Base-by-base conservation (phyloP, 1,140 invertebrate species). In the Callitettix versicolor region DNA sequence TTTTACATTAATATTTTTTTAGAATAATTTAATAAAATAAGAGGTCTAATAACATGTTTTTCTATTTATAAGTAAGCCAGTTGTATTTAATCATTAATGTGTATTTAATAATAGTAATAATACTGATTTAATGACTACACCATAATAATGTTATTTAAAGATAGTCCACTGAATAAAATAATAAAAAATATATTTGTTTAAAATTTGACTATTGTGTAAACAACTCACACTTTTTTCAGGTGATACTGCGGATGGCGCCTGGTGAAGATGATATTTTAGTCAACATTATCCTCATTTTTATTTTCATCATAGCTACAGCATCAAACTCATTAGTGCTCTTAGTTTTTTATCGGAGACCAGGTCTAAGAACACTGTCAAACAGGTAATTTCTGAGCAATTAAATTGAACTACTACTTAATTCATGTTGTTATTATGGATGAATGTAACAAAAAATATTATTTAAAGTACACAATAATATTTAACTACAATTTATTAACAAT, bases 311-410 rank as follows among this genome's bases (percentile, higher is more conserved):
- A 30, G 69, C 69, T 14, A 64, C 71, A 7, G 65, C 72, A 11
- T 73, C 74, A 58, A 80, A 80, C 64, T 63, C 69, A 5, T 65
- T 79, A 34, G 72, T 81, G 11, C 68, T 81, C 40, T 62, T 81
- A 30, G 75, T 80, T 11, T 81, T 81, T 65, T 71, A 78, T 55
- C 71, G 76, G 55, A 66, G 71, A 34, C 77, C 78, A 1, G 72
- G 71, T 15, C 64, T 80, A 2, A 67, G 80, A 52, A 79, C 77
- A 9, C 73, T 81, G 47, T 81, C 79, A 26, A 82, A 82, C 71
- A 74, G 74, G 76, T 77, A 60, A 67, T 58, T 56, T 15, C 4
- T 22, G 18, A 20, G 2, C 5, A 56, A 41, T 41, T 18, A n/a
- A 34, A 4, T n/a, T n/a, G n/a, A n/a, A n/a, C n/a, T n/a, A n/a